Percentiles rank a stretch among this genome's conserved stretches.
Conservation (phyloP, 2,797 vertebrate genomes). For the Lateolabrax maculatus region DNA sequence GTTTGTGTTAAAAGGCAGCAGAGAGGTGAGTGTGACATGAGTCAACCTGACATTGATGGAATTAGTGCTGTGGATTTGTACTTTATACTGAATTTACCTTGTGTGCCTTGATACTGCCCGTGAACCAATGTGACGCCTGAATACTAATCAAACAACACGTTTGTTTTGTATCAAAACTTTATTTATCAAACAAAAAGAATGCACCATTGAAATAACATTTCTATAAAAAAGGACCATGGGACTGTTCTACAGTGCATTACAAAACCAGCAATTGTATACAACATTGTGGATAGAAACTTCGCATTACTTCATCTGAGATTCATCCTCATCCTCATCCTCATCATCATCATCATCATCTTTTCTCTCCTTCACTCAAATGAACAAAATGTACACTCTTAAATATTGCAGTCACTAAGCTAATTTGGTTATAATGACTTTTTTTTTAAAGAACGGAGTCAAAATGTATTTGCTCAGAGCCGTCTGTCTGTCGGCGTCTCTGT, state of each 20-base stretch:
- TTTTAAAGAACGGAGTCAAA: conserved; percentile 76
- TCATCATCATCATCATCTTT: conserved; percentile 20
- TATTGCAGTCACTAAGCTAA: conserved; percentile 92
- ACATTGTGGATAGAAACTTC: conserved; percentile 92
- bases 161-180: conserved; percentile 97
- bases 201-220: conserved; percentile 96
- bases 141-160: background rate
- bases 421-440: conserved; percentile 89
- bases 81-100: background rate
- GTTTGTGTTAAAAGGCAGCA: background rate
- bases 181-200: conserved; percentile 97
- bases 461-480: conserved; percentile 47
- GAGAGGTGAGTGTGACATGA: background rate
- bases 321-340: conserved; percentile 73
- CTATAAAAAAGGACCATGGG: conserved; percentile 95
- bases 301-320: conserved; percentile 75
- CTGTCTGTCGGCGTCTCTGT: conserved; percentile 37
- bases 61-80: background rate
- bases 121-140: background rate
- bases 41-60: background rate
- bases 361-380: conserved; percentile 73
- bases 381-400: conserved; percentile 90
- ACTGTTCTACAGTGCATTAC: conserved; percentile 96
- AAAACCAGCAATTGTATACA: conserved; percentile 95
- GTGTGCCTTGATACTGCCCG: background rate